phyloP scores from a whole-genome alignment of 2,797 vertebrate species.

The Botia kubotai region DNA sequence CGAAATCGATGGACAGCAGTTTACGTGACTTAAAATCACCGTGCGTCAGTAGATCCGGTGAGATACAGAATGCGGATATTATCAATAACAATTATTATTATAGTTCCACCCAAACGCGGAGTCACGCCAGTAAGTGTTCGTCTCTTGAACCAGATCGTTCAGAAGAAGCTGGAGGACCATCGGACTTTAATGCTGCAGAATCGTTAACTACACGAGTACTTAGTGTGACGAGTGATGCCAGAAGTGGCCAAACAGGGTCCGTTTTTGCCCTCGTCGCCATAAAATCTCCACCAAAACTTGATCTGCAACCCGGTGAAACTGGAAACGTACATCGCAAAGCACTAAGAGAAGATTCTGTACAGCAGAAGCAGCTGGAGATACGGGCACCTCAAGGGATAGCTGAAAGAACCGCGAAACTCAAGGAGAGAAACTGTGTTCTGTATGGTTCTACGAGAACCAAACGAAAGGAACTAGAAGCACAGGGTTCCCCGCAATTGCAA shows the following conservation, averaged over 20 bases:
- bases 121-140: neutral
- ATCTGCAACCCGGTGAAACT: slow-evolving; percentile 2
- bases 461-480: slow-evolving; percentile 63
- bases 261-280: slow-evolving; percentile 76
- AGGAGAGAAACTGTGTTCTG: slow-evolving; percentile 47
- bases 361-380: slow-evolving; percentile 70
- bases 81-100: slow-evolving; percentile 68
- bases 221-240: slow-evolving; percentile 65
- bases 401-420: slow-evolving; percentile 4
- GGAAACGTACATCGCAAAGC: slow-evolving; percentile 3
- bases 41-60: slow-evolving; percentile 12
- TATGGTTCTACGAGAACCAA: slow-evolving; percentile 59
- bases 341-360: slow-evolving; percentile 22
- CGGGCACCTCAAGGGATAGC: slow-evolving; percentile 47
- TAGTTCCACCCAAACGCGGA: slow-evolving; percentile 36
- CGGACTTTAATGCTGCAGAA: slow-evolving; percentile 33
- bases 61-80: slow-evolving; percentile 58
- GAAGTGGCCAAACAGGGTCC: slow-evolving; percentile 64
- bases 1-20: slow-evolving; percentile 56
- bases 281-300: slow-evolving; percentile 66
- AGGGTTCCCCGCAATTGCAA: slow-evolving; percentile 67
- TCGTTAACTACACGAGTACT: slow-evolving; percentile 67
- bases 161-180: neutral
- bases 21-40: slow-evolving; percentile 38
- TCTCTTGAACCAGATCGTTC: slow-evolving; percentile 4